Percentiles rank a stretch among this genome's conserved stretches.
These are phyloP conservation scores for Fistularia commersonii DNA, from an alignment of 2,797 vertebrate genomes.

Conservation along the genomic window DNA sequence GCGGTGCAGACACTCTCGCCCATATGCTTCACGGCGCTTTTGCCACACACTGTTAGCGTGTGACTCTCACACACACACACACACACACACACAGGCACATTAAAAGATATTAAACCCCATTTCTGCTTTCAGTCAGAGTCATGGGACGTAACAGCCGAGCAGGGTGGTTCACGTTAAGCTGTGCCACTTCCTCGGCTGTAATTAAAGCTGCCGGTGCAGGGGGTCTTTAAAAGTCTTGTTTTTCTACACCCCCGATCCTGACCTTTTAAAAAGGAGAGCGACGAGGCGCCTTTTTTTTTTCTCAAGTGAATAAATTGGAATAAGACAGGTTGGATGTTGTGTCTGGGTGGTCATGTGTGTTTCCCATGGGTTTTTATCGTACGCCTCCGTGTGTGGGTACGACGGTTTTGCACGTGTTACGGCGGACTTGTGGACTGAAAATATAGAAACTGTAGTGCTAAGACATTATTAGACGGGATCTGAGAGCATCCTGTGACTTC, in stretches of 20 bases:
- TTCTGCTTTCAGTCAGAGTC: slow-evolving; percentile 67
- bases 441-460: too few species aligned
- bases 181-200: slow-evolving; percentile 56
- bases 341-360: slow-evolving; percentile 3
- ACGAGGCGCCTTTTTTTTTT: slow-evolving; percentile 2
- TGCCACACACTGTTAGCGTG: slow-evolving; percentile 59
- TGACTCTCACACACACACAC: slow-evolving; percentile 32
- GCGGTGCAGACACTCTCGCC: slow-evolving; percentile 48
- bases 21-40: slow-evolving; percentile 47
- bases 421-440: too few species aligned
- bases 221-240: slow-evolving; percentile 48
- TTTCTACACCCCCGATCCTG: slow-evolving; percentile 39
- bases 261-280: slow-evolving; percentile 48
- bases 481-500: too few species aligned
- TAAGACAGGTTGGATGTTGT: slow-evolving; percentile 12
- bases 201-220: slow-evolving; percentile 55
- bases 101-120: slow-evolving; percentile 66
- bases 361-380: not conserved
- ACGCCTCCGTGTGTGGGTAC: too few species aligned
- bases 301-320: slow-evolving; percentile 11
- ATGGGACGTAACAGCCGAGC: slow-evolving; percentile 55
- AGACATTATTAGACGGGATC: too few species aligned
- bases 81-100: slow-evolving; percentile 46
- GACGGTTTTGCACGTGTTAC: too few species aligned
- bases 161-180: slow-evolving; percentile 57